Base-by-base conservation (phyloP, 2,113 vertebrate species). In the Fukomys damarensis region DNA sequence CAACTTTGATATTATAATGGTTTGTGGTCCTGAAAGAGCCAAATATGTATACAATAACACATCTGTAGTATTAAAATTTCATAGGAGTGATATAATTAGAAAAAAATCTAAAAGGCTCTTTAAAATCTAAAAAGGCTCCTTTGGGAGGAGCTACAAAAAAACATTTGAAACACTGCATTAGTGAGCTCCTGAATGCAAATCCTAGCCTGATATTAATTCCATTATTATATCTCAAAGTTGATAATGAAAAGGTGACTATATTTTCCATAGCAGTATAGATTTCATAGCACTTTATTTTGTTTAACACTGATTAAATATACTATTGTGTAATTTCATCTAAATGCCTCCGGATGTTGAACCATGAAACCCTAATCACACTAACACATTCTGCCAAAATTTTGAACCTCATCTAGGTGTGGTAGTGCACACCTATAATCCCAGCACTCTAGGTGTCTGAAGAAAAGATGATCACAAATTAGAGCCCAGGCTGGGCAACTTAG, bases 191-290 rank as follows among this genome's bases (percentile, higher is more conserved):
- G 93, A 95, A 28, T 46, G 28, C 28, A 79, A 97, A 70, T 79
- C 35, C 32, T 5, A 81, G 52, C 10, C 41, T 22, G 14, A 9
- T 65, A 49, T 77, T 83, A 89, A 86, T 95, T 74, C 14, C 32
- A 95, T 90, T 95, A 93, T 68, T 92, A 90, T 41, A 95, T 63
- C 16, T 7, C 26, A 63, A n/a, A 49, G 38, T 79, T 92, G 65
- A 59, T 89, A 68, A 91, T 65, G 43, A 28, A 93, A 89, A 90
- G 9, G 22, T 89, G 66, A 79, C 54, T 54, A 41, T 52, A 72
- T 86, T 94, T 95, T 92, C 65, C 52, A 82, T 20, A 58, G 83
- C 20, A 82, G 61, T 54, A 81, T 2, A 89, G 56, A 84, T 41
- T 95, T 95, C 54, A 93, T 12, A 26, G 30, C 46, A 54, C 38